phyloP scores from a whole-genome alignment of 92 coral and sea anemone genomes.

The Hydrozoanthus gracilis region DNA sequence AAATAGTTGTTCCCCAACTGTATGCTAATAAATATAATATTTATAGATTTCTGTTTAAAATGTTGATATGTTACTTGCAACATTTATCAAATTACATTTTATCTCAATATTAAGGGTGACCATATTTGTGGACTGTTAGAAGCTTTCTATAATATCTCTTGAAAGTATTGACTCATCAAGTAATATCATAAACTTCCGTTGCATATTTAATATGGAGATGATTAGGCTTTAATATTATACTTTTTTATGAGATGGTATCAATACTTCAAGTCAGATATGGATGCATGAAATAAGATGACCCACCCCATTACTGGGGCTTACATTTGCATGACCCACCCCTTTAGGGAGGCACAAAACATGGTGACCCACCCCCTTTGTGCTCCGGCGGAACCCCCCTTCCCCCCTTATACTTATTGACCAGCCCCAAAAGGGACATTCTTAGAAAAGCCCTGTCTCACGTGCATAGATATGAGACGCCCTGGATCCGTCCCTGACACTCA shows the following conservation, averaged over 20 bases:
- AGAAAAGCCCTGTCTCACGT: slow-evolving; percentile 10
- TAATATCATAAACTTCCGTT: neutral
- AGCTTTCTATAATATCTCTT: slow-evolving; percentile 2
- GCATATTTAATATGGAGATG: neutral
- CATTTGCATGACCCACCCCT: neutral
- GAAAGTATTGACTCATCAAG: slow-evolving; percentile 4
- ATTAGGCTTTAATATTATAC: neutral
- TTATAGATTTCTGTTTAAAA: neutral
- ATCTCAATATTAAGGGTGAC: slow-evolving; percentile 4
- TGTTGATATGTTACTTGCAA: slow-evolving; percentile 3
- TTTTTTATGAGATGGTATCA: too few relatives aligned
- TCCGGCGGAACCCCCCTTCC: too few relatives aligned
- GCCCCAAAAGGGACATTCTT: too few relatives aligned
- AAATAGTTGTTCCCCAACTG: slow-evolving; percentile 5
- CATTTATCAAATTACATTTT: slow-evolving; percentile 1
- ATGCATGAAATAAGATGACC: too few relatives aligned
- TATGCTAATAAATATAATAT: slow-evolving; percentile 1
- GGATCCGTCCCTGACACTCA: slow-evolving; percentile 8
- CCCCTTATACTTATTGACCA: too few relatives aligned
- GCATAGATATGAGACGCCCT: slow-evolving; percentile 22
- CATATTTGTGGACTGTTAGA: slow-evolving; percentile 4
- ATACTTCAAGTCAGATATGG: too few relatives aligned
- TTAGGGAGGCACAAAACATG: too few relatives aligned
- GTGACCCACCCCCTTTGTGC: too few relatives aligned
- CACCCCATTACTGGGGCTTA: too few relatives aligned